phyloP scores from a whole-genome alignment of 2,113 vertebrate species.

The Ageneiosus marmoratus region DNA sequence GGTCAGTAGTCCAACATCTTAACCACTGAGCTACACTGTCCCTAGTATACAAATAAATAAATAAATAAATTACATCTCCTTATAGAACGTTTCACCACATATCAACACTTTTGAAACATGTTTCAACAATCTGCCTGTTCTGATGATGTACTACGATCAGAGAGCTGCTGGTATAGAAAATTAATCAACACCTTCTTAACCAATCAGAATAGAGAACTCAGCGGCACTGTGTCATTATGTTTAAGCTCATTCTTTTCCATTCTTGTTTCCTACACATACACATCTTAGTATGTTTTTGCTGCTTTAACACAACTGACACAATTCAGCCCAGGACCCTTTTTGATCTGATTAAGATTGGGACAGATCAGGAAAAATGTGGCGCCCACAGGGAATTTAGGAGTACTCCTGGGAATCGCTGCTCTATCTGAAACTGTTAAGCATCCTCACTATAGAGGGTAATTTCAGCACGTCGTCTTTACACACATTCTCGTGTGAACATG shows the following conservation, averaged over 20 bases:
- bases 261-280: background rate
- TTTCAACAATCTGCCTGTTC: background rate
- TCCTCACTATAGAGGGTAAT: background rate
- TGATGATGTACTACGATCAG: background rate
- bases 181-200: background rate
- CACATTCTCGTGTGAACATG: background rate
- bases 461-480: constrained; percentile 31
- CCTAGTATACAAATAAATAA: too few relatives aligned
- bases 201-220: background rate
- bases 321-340: background rate
- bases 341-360: background rate
- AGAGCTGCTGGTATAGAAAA: background rate
- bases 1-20: too few relatives aligned
- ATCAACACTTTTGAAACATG: background rate
- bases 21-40: too few relatives aligned
- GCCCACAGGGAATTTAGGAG: background rate
- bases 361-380: background rate
- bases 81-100: background rate
- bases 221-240: too few relatives aligned
- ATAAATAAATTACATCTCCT: too few relatives aligned
- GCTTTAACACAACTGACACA: background rate
- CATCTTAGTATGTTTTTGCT: background rate
- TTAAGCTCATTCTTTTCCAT: background rate
- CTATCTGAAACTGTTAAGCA: background rate
- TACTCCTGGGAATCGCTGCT: background rate